phyloP scores from a whole-genome alignment of 1,140 invertebrate genomes.

The Lucilia sericata region DNA sequence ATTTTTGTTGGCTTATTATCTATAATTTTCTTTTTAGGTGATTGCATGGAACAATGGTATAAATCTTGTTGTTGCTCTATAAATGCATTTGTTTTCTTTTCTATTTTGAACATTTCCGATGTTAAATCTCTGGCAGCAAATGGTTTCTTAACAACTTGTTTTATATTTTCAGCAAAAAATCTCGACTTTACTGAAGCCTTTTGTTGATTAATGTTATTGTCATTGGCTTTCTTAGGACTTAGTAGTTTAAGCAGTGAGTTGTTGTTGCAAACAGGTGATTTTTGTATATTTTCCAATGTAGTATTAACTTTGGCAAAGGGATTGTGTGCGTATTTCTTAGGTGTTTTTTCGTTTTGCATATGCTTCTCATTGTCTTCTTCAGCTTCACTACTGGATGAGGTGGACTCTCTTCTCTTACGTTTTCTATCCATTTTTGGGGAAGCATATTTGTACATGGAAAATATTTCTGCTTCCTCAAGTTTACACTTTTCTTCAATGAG shows the following conservation, averaged over 20 bases:
- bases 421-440: conserved; percentile 13
- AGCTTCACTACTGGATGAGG: background rate
- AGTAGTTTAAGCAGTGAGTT: conserved; percentile 57
- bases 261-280: conserved; percentile 56
- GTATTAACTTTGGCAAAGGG: conserved; percentile 56
- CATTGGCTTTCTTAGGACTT: conserved; percentile 56
- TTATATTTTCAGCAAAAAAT: conserved; percentile 53
- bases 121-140: conserved; percentile 41
- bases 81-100: conserved; percentile 7
- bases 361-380: background rate
- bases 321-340: conserved; percentile 50
- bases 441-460: conserved; percentile 55
- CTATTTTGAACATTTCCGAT: conserved; percentile 46
- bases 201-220: background rate
- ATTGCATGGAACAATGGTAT: background rate
- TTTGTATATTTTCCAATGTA: conserved; percentile 24
- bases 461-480: conserved; percentile 58
- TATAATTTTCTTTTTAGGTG: background rate
- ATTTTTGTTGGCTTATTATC: background rate
- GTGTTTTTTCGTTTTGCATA: background rate
- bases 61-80: background rate
- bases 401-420: conserved; percentile 45
- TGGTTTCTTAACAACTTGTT: conserved; percentile 38
- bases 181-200: conserved; percentile 58
- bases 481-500: conserved; percentile 55